Evolutionary conservation across 2,888 invertebrate species (phyloP).

Genomic region (Bellardia pandia): DNA sequence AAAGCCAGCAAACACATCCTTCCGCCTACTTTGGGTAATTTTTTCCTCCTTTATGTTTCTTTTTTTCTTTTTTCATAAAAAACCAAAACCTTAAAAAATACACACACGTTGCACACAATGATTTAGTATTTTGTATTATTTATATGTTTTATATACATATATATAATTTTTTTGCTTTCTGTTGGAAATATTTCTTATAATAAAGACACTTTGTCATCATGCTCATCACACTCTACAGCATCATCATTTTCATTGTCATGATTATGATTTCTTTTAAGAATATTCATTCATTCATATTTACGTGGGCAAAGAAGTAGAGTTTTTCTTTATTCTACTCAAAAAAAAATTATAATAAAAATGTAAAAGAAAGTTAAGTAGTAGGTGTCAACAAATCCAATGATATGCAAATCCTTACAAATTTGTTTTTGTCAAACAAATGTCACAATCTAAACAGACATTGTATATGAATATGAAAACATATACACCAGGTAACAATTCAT

Average conservation of each 20-base stretch:
- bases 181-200: conserved; percentile 39
- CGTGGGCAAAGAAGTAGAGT: background rate
- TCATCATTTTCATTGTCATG: conserved; percentile 4
- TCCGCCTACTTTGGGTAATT: conserved; percentile 30
- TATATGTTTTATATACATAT: background rate
- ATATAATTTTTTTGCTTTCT: conserved; percentile 1
- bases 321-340: background rate
- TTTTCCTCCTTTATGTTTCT: background rate
- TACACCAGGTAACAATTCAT: conserved; percentile 52
- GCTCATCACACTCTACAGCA: conserved; percentile 7
- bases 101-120: conserved; percentile 11
- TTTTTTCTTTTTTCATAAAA: conserved; percentile 24
- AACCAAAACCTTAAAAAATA: background rate
- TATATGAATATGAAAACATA: background rate
- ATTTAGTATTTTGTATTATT: conserved; percentile 43
- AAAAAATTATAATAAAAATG: conserved; percentile 21
- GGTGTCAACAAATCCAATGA: conserved; percentile 68
- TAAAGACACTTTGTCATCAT: conserved; percentile 56
- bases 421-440: conserved; percentile 65
- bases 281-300: background rate
- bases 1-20: conserved; percentile 32
- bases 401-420: conserved; percentile 73
- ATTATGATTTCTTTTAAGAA: conserved; percentile 23
- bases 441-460: conserved; percentile 51
- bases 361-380: conserved; percentile 47